Evolutionary conservation across 2,113 vertebrate genomes (phyloP).

Genomic region (Eidolon helvum): DNA sequence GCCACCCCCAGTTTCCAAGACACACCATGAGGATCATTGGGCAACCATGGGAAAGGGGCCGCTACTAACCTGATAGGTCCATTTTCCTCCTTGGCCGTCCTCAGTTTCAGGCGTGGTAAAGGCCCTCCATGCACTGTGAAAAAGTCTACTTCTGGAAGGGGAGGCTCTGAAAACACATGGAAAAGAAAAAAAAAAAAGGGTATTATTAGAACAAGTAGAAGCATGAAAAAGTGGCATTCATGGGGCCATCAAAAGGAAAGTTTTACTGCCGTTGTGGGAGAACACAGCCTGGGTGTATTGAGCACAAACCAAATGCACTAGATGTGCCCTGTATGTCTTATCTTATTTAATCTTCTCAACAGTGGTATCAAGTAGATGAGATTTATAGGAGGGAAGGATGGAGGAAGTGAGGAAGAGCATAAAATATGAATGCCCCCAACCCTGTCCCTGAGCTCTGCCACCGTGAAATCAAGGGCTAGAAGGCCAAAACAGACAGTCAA

Average conservation of each 20-base stretch:
- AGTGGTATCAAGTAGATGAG: not conserved
- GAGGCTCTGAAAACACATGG: slow-evolving; percentile 84
- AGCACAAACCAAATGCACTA: not conserved
- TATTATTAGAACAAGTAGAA: not conserved
- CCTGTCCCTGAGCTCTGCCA: not conserved
- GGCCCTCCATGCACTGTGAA: slow-evolving; percentile 82
- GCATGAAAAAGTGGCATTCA: not conserved
- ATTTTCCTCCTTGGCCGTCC: slow-evolving; percentile 83
- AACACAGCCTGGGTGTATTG: too few species aligned
- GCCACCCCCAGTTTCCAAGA: not conserved
- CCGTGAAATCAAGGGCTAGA: not conserved
- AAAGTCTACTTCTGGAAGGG: slow-evolving; percentile 86
- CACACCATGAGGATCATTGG: fast-evolving
- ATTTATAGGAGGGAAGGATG: not conserved
- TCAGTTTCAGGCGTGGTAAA: slow-evolving; percentile 84
- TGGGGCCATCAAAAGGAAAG: not conserved
- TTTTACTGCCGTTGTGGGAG: not conserved
- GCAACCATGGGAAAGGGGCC: not conserved
- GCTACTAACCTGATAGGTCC: slow-evolving; percentile 90
- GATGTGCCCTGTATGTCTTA: not conserved
- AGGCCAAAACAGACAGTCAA: not conserved
- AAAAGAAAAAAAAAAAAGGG: not conserved
- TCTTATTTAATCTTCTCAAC: not conserved
- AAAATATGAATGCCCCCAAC: not conserved
- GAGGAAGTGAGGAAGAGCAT: not conserved